Base-by-base conservation (phyloP, 1,140 invertebrate genomes). In the Tribolium castaneum region DNA sequence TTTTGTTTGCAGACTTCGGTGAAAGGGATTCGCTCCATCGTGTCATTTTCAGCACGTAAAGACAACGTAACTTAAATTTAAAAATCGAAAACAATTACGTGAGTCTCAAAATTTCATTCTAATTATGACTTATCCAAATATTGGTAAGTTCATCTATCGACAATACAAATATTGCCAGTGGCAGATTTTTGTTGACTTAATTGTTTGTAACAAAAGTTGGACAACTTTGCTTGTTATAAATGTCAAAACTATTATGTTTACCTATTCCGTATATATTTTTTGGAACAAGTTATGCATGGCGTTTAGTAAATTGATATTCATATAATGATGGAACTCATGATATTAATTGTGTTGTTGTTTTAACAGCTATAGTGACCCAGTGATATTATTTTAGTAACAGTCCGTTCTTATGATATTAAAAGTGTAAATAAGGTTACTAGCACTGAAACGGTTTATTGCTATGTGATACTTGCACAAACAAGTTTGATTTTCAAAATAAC, bases 11-110 rank as follows among this genome's bases (percentile, higher is more conserved):
- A 96, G 94, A 94, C 94, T 71, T 96, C 94, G 13, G 94, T 96
- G 34, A 95, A 95, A 89, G 94, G 94, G 16, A 95, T 96, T 81
- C 91, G 94, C 77, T 95, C 94, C 54, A 96, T 96, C 78, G 94
- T 96, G 19, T 94, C 94, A 59, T 96, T 96, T 88, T 92, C 93
- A 13, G 92, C 89, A 9, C 87, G 92, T 39, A 94, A 93, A 86
- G 93, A 94, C 77, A 90, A 91, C 9, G 86, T 90, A 16, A 86
- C 87, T 77, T 87, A 87, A 76, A 54, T 81, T n/a, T 72, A 35
- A 34, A 66, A 22, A 66, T n/a, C 9, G 51, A 72, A 13, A 71
- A 77, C 70, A 14, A 49, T 75, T 75, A 14, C 62, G 51, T 66
- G 39, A 75, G 14, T 79, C 51, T 78, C 30, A 75, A 80, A 75